Evolutionary conservation across 2,113 vertebrate species (phyloP).

Genomic region (Pseudopodoces humilis): DNA sequence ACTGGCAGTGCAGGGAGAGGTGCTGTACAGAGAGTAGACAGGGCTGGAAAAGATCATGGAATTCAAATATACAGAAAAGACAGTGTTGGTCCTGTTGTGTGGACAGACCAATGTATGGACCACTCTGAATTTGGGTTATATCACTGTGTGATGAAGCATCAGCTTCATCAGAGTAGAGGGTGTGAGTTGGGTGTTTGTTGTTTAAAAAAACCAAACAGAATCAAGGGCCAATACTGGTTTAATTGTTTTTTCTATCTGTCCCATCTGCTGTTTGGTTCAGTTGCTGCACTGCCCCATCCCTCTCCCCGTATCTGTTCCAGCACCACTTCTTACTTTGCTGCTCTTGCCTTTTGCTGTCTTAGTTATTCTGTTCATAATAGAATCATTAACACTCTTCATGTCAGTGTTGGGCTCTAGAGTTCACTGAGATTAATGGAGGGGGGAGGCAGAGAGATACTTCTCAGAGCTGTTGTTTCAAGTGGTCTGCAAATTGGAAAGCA

Average conservation of each 20-base stretch:
- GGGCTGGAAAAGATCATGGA: neutral
- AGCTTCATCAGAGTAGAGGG: neutral
- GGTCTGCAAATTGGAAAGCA: constrained; percentile 43
- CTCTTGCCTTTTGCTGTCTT: neutral
- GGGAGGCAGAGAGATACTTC: constrained; percentile 41
- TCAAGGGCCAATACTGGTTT: neutral
- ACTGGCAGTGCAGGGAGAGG: neutral
- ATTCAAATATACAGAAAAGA: neutral
- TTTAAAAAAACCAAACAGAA: neutral
- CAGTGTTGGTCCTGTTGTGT: neutral
- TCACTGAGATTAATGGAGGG: constrained; percentile 61
- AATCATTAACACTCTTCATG: constrained; percentile 50
- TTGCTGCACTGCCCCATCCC: neutral
- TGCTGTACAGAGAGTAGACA: rapidly evolving
- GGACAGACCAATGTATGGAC: neutral
- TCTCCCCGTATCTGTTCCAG: neutral
- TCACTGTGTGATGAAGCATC: neutral
- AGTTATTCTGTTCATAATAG: constrained; percentile 51
- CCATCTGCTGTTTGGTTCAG: neutral
- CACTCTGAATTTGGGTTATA: neutral
- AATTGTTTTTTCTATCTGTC: neutral
- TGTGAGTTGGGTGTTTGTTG: neutral
- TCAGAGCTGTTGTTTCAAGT: constrained; percentile 49
- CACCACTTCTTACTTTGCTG: neutral
- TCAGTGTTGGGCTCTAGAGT: constrained; percentile 42